phyloP scores from a whole-genome alignment of 2,888 invertebrate species.

The Aphodius sticticus region DNA sequence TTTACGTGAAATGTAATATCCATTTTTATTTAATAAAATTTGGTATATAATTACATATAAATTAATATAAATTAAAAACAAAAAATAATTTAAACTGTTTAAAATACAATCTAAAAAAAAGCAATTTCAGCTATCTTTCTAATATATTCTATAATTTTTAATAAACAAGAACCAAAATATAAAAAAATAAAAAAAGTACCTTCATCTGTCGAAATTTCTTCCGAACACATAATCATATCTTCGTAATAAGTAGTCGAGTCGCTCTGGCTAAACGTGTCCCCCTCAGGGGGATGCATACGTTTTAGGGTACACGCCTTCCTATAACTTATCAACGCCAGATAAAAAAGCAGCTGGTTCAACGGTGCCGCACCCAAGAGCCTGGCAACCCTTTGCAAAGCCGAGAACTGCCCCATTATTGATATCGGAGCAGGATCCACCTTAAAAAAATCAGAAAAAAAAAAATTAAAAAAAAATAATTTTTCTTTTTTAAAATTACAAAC shows the following conservation, averaged over 20 bases:
- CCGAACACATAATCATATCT: slow-evolving; percentile 90
- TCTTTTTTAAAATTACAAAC: slow-evolving; percentile 39
- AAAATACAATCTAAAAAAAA: slow-evolving; percentile 29
- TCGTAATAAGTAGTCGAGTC: slow-evolving; percentile 97
- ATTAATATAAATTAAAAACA: slow-evolving; percentile 5
- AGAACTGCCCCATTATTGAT: slow-evolving; percentile 70
- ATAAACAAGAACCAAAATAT: too few species aligned
- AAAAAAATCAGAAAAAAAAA: slow-evolving; percentile 35
- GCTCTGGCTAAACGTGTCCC: slow-evolving; percentile 84
- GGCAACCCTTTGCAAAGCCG: slow-evolving; percentile 75
- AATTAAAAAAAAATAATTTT: slow-evolving; percentile 33
- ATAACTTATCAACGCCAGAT: slow-evolving; percentile 88
- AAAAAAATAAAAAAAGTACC: slow-evolving; percentile 61
- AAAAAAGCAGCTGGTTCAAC: slow-evolving; percentile 84
- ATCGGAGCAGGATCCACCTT: slow-evolving; percentile 68
- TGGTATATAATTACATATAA: too few species aligned
- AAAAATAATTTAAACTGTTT: slow-evolving; percentile 28
- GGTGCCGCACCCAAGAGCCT: slow-evolving; percentile 76
- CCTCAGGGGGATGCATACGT: slow-evolving; percentile 82
- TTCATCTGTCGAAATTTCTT: slow-evolving; percentile 89
- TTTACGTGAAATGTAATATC: too few species aligned
- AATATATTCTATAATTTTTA: too few species aligned
- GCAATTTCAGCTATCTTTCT: not conserved
- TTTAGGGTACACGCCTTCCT: slow-evolving; percentile 89
- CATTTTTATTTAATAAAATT: too few species aligned